Evolutionary conservation across 2,888 invertebrate genomes (phyloP), one percentile per base, ranked within the genome.

Genomic region (Exocentrus adspersus): DNA sequence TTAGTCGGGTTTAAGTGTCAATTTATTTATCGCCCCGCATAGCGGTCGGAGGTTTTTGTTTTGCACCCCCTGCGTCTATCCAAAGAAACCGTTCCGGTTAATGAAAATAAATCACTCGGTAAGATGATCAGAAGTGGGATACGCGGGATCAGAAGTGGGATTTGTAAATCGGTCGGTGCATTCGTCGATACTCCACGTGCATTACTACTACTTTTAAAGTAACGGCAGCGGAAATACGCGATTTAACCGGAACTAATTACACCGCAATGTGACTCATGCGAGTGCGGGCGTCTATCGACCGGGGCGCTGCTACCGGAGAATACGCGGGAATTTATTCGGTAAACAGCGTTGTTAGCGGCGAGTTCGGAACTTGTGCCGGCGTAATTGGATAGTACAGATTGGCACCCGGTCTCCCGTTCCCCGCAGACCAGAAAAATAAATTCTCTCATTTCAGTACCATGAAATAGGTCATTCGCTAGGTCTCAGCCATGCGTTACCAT

Each of bases 1-100:
- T 48, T 48, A 28, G 48, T 28, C 17, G 28, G 17, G 48, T 28
- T 48, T 48, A 48, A 48, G 24, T 48, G 48, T 48, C 48, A 48
- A 48, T 48, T 48, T 48, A 48, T 48, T 48, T 48, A 48, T 48
- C 37, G 12, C 12, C n/a, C 37, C 14, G 37, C 30, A 2, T 9
- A 3, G n/a, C 24, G 37, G 37, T 37, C n/a, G n/a, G 12, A n/a
- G 37, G 37, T 37, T 37, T 37, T 37, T 37, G 30, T 30, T n/a
- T n/a, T n/a, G n/a, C n/a, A n/a, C n/a, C n/a, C 24, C 7, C 3
- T n/a, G 10, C 37, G 37, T 37, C 14, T 37, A 12, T 37, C 12
- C n/a, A 10, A 12, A 37, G 37, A 24, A 7, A 32, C 3, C n/a
- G 37, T n/a, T 37, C 14, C 37, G 12, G 37, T 5, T 3, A 12